Conservation (phyloP, 2,113 vertebrate species). For the Glaucidium brasilianum region DNA sequence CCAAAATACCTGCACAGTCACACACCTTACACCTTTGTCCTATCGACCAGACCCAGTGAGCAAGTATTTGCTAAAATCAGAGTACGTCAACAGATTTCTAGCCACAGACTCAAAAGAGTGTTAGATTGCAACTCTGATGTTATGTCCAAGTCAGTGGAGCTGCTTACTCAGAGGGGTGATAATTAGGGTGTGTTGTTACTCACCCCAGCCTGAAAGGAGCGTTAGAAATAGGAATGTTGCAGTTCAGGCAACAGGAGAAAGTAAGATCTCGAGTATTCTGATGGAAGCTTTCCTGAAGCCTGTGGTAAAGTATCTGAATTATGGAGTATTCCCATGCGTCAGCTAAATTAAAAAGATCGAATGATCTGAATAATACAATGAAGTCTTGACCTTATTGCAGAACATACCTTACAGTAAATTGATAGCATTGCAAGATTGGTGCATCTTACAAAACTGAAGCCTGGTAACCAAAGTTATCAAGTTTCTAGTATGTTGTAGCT, state of each 20-base stretch:
- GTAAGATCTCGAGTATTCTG: not conserved
- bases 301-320: not conserved
- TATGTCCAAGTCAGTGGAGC: not conserved
- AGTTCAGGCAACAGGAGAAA: not conserved
- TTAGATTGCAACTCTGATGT: not conserved
- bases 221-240: fast-evolving
- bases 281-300: not conserved
- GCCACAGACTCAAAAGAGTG: not conserved
- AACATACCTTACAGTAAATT: fast-evolving
- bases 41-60: not conserved
- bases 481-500: not conserved
- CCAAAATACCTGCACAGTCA: not conserved
- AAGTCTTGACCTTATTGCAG: not conserved
- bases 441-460: not conserved
- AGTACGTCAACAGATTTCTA: not conserved
- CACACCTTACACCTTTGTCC: not conserved
- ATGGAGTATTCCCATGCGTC: not conserved
- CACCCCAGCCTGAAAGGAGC: not conserved
- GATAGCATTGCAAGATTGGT: fast-evolving
- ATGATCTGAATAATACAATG: not conserved
- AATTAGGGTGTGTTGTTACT: not conserved
- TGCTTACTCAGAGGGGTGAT: not conserved
- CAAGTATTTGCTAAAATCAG: not conserved
- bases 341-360: not conserved
- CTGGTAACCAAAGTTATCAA: not conserved